These are phyloP conservation scores for Drosophila subquinaria DNA, from an alignment of 2,888 invertebrate genomes.

Conservation along the genomic window DNA sequence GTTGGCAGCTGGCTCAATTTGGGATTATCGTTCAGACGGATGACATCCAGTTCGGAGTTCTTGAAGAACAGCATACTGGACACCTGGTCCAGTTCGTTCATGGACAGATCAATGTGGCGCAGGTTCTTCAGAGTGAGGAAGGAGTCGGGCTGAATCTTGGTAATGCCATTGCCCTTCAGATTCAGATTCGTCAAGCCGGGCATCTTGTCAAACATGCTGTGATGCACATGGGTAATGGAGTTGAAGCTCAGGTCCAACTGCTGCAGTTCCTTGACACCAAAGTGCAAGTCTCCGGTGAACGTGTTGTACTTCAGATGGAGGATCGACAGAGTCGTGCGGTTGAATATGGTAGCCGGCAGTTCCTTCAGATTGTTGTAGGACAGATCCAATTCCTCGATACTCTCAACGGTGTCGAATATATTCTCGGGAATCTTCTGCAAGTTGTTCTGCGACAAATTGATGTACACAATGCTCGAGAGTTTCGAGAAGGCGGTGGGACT, in stretches of 20 bases:
- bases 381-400: slow-evolving; percentile 90
- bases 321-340: slow-evolving; percentile 89
- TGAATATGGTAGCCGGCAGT: slow-evolving; percentile 89
- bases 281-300: slow-evolving; percentile 88
- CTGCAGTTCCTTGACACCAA: slow-evolving; percentile 88
- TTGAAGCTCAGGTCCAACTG: slow-evolving; percentile 90
- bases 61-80: slow-evolving; percentile 89
- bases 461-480: slow-evolving; percentile 89
- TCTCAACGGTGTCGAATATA: slow-evolving; percentile 88
- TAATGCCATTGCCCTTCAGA: slow-evolving; percentile 90
- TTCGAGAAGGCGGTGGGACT: slow-evolving; percentile 88
- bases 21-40: slow-evolving; percentile 90
- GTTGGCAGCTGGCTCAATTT: slow-evolving; percentile 89
- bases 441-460: slow-evolving; percentile 90
- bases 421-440: slow-evolving; percentile 86
- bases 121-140: slow-evolving; percentile 89
- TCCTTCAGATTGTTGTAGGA: slow-evolving; percentile 89
- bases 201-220: slow-evolving; percentile 89
- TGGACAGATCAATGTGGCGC: slow-evolving; percentile 90
- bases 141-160: slow-evolving; percentile 89
- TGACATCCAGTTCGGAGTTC: slow-evolving; percentile 89
- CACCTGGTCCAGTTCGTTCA: slow-evolving; percentile 89
- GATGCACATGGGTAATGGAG: slow-evolving; percentile 88
- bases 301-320: slow-evolving; percentile 90
- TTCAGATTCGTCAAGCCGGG: slow-evolving; percentile 89